These are phyloP conservation scores for Pardalotus punctatus DNA, from an alignment of 2,113 vertebrate genomes.

Conservation along the genomic window DNA sequence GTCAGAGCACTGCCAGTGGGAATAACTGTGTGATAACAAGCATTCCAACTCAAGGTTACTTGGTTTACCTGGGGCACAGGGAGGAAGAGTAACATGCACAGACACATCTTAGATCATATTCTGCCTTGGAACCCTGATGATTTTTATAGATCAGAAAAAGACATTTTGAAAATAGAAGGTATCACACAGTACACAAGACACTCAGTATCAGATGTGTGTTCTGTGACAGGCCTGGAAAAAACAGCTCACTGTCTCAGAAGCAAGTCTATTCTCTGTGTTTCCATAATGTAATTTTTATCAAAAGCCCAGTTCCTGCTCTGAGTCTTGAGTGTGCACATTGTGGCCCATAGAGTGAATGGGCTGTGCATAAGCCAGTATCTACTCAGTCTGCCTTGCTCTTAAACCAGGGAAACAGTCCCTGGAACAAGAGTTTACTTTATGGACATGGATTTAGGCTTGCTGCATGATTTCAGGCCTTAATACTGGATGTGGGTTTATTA, in stretches of 20 bases:
- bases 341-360: not conserved
- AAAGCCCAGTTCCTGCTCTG: not conserved
- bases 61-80: not conserved
- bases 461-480: not conserved
- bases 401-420: not conserved
- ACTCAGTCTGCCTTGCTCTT: fast-evolving
- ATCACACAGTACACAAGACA: not conserved
- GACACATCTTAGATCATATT: not conserved
- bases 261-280: not conserved
- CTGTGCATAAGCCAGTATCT: not conserved
- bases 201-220: not conserved
- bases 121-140: not conserved
- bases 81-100: not conserved
- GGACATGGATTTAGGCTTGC: not conserved
- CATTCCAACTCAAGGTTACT: not conserved
- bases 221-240: not conserved
- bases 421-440: not conserved
- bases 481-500: not conserved
- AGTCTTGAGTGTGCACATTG: not conserved
- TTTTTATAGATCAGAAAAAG: not conserved
- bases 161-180: not conserved
- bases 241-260: not conserved
- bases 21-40: not conserved
- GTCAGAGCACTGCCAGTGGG: not conserved
- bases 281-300: not conserved